Evolutionary conservation across 2,888 invertebrate genomes (phyloP), one percentile per base, ranked within the genome.

Genomic region (Marasmarcha lunaedactyla): DNA sequence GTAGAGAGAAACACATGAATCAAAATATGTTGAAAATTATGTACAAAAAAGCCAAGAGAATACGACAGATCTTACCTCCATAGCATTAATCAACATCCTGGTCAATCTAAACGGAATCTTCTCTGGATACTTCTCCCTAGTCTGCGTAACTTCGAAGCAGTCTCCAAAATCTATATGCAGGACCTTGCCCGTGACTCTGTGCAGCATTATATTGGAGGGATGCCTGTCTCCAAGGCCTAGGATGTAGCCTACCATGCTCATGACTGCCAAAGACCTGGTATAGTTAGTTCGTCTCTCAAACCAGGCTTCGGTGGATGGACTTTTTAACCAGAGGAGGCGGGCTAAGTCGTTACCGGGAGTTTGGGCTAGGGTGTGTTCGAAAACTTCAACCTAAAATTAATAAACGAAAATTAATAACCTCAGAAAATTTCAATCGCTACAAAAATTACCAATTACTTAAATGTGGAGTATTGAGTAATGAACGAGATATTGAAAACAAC

Each of bases 171-270:
- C 98, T 45, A 98, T 98, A 70, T 99, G 98, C 40, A 98, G 87
- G 50, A 99, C 97, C 78, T 98, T 99, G 0, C 98, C 98, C 54
- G 95, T 97, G 56, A 97, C 87, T 37, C 98, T 87, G 64, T 98
- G 97, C 63, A 99, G 83, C 98, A 99, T 98, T 44, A 99, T 85
- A 79, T 99, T 99, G 1, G 98, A 98, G 0, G 98, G 98, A 84
- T 99, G 98, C 15, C 98, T 88, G 85, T 99, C 98, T 1, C 98
- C 98, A n/a, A 98, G 86, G 2, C 98, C 98, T 3, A 98, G 87
- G 51, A 98, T 96, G 64, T 98, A 98, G 2, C 98, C 98, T 27
- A 93, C 93, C 97, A 99, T 98, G 36, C 97, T 97, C 98, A 99
- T 99, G 41, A 97, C 97, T 26, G 98, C 98, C 45, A 99, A 78